Base-by-base conservation (phyloP, 2,888 invertebrate species). In the Metacarcinus magister region DNA sequence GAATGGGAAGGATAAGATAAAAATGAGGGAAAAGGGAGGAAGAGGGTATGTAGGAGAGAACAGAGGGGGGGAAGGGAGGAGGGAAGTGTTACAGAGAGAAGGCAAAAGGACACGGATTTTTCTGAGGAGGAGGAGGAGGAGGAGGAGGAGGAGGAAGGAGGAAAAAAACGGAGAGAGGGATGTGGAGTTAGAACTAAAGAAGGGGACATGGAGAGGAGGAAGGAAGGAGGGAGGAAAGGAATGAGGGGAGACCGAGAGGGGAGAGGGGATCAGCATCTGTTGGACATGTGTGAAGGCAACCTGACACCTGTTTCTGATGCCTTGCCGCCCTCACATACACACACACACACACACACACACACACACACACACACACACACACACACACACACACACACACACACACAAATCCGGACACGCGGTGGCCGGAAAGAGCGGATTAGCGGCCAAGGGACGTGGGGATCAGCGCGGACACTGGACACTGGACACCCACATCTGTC, bases 271-370 rank as follows among this genome's bases (percentile, higher is more conserved):
- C 5, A 67, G 10, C 32, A 32, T 82, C 28, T 82, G 82, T 82
- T 82, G 82, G 16, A 32, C 32, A 82, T 82, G 82, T 82, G 82
- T 82, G 82, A 32, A 16, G 7, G 32, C 32, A 82, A 32, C 82
- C 32, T 82, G 82, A 32, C 82, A 82, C 67, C 67, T 67, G 67
- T 7, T 54, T 54, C 54, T 54, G 54, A 54, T 54, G 54, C 16
- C 10, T 13, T 19, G 54, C 54, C 54, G 54, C 54, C 13, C 13
- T 3, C 54, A 54, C 54, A 16, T n/a, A 67, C 67, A n/a, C 67
- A 67, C 67, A n/a, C 67, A 67, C 67, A n/a, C 67, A 67, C 67
- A 67, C 67, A 67, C 67, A 67, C 67, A 67, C 67, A 67, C 67
- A 67, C 54, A 54, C 54, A 54, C 54, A 54, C 54, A 54, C 54